Evolutionary conservation across 2,113 vertebrate genomes (phyloP).

Genomic region (Platichthys flesus): DNA sequence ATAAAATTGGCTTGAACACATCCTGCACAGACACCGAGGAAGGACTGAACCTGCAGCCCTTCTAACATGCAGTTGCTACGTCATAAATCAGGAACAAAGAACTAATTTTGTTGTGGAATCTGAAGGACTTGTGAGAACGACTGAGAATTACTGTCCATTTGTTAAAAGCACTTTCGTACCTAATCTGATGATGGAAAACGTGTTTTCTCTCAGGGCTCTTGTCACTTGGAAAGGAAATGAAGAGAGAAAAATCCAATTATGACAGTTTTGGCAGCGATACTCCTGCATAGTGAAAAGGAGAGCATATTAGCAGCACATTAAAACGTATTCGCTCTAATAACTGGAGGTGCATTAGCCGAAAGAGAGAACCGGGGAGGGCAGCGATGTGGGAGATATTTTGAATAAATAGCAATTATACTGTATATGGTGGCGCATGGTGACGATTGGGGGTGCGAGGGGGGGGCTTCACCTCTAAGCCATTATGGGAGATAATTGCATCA

Average conservation of each 20-base stretch:
- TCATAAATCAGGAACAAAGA: background rate
- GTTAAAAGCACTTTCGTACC: slow-evolving; percentile 33
- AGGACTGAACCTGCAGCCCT: background rate
- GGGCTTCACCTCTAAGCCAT: slow-evolving; percentile 62
- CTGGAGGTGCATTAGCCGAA: slow-evolving; percentile 25
- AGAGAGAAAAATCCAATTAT: slow-evolving; percentile 60
- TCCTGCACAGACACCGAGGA: background rate
- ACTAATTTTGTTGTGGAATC: background rate
- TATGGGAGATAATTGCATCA: slow-evolving; percentile 78
- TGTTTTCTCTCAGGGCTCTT: slow-evolving; percentile 44
- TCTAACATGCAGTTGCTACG: background rate
- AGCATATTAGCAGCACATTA: slow-evolving; percentile 48
- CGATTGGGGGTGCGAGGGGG: background rate
- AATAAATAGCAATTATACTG: slow-evolving; percentile 70
- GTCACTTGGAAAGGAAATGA: slow-evolving; percentile 52
- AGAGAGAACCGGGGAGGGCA: slow-evolving; percentile 4
- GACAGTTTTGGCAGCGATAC: slow-evolving; percentile 15
- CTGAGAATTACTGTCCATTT: slow-evolving; percentile 28
- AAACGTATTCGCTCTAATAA: slow-evolving; percentile 33
- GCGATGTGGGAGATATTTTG: slow-evolving; percentile 55
- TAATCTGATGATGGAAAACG: slow-evolving; percentile 44
- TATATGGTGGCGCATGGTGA: slow-evolving; percentile 37
- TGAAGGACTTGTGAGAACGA: background rate
- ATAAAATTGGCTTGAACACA: too few relatives aligned
- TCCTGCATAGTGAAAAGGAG: slow-evolving; percentile 7